Evolutionary conservation across 1,140 invertebrate genomes (phyloP).

Genomic region (Eumeta japonica): DNA sequence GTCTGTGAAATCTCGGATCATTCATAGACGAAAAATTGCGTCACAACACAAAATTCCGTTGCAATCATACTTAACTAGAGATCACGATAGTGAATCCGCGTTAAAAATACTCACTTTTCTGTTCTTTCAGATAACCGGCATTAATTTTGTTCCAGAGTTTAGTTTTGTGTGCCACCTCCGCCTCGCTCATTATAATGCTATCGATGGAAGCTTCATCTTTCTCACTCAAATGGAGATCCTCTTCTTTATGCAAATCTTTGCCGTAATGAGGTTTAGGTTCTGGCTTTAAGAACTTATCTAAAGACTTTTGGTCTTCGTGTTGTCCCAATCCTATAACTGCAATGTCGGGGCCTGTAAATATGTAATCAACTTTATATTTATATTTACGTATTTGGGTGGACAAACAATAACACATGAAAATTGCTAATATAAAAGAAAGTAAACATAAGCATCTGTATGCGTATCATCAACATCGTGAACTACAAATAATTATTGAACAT

Average conservation of each 20-base stretch:
- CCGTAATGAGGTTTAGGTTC: constrained; percentile 26
- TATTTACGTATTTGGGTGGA: not conserved
- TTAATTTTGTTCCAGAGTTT: constrained; percentile 83
- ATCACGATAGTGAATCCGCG: too few species aligned
- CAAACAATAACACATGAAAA: too few species aligned
- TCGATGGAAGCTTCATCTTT: constrained; percentile 88
- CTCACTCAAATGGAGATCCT: constrained; percentile 76
- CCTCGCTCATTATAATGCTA: constrained; percentile 79
- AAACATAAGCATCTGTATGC: too few species aligned
- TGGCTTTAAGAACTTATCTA: constrained; percentile 32
- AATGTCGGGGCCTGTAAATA: constrained; percentile 35
- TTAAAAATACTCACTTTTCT: constrained; percentile 68
- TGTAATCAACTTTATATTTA: constrained; percentile 1
- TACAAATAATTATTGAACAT: too few species aligned
- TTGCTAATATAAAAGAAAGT: too few species aligned
- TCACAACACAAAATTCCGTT: too few species aligned
- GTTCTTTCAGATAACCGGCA: constrained; percentile 77
- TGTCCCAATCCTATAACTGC: constrained; percentile 37
- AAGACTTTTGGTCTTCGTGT: constrained; percentile 21
- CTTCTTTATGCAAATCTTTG: constrained; percentile 39
- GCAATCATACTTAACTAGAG: too few species aligned
- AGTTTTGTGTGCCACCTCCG: constrained; percentile 78
- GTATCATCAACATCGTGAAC: too few species aligned
- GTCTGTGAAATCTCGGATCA: too few species aligned
- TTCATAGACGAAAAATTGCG: too few species aligned